Evolutionary conservation across 2,113 vertebrate species (phyloP).

Genomic region (Microtus ochrogaster): DNA sequence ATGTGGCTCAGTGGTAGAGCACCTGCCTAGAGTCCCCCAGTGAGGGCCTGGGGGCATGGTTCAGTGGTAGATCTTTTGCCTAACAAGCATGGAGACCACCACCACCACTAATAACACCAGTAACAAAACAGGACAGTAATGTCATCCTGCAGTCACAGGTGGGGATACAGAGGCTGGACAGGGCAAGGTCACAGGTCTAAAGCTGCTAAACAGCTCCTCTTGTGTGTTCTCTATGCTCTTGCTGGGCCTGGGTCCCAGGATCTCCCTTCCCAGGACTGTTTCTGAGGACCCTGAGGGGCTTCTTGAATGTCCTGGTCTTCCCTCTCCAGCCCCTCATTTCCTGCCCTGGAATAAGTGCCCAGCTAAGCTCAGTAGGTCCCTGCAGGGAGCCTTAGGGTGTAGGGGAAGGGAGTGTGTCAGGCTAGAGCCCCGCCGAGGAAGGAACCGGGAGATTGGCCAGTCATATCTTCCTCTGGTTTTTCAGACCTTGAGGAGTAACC

Average conservation of each 20-base stretch:
- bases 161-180: background rate
- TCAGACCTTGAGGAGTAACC: slow-evolving; percentile 87
- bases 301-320: background rate
- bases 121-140: background rate
- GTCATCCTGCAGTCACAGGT: rapidly evolving
- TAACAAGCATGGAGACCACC: background rate
- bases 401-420: background rate
- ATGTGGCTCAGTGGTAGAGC: background rate
- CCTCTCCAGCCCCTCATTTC: background rate
- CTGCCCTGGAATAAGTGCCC: background rate
- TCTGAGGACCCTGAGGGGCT: slow-evolving; percentile 62
- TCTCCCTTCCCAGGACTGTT: slow-evolving; percentile 54
- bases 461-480: slow-evolving; percentile 73
- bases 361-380: background rate
- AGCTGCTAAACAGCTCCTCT: background rate
- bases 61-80: background rate
- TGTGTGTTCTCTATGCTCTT: background rate
- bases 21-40: no score
- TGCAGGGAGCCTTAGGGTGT: background rate
- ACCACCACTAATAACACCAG: background rate
- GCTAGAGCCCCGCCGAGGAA: slow-evolving; percentile 69
- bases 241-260: slow-evolving; percentile 59
- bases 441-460: background rate
- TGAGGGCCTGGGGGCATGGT: no score
- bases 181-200: background rate